These are phyloP conservation scores for Lepus americanus DNA, from an alignment of 2,113 vertebrate genomes.

Conservation along the genomic window DNA sequence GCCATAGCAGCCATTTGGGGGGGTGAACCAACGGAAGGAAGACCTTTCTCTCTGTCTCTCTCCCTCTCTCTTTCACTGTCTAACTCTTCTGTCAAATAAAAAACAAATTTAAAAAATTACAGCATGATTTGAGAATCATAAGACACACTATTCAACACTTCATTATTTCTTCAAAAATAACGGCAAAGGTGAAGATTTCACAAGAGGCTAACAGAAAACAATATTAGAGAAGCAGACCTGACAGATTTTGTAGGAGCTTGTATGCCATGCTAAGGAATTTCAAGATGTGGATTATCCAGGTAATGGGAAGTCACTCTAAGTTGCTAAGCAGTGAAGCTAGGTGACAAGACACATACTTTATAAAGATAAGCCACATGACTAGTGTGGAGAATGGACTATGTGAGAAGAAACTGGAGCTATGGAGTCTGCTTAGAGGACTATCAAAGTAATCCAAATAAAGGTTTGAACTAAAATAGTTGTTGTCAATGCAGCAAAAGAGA, in stretches of 20 bases:
- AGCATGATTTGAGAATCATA: neutral
- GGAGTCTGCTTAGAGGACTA: neutral
- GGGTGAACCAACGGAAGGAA: too few species aligned
- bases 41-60: too few species aligned
- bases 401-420: neutral
- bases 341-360: neutral
- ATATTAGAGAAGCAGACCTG: neutral
- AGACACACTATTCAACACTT: neutral
- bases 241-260: neutral
- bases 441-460: neutral
- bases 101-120: too few species aligned
- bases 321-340: neutral
- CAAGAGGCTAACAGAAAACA: neutral
- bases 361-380: neutral
- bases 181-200: neutral
- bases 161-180: conserved; percentile 27
- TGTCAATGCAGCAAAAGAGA: neutral
- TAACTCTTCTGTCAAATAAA: too few species aligned
- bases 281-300: neutral
- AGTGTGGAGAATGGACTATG: neutral
- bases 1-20: too few species aligned
- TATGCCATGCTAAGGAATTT: neutral
- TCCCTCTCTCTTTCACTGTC: too few species aligned
- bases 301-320: neutral
- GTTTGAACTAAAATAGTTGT: neutral